These are phyloP conservation scores for Petaurus breviceps DNA, from an alignment of 2,113 vertebrate species.

Conservation along the genomic window DNA sequence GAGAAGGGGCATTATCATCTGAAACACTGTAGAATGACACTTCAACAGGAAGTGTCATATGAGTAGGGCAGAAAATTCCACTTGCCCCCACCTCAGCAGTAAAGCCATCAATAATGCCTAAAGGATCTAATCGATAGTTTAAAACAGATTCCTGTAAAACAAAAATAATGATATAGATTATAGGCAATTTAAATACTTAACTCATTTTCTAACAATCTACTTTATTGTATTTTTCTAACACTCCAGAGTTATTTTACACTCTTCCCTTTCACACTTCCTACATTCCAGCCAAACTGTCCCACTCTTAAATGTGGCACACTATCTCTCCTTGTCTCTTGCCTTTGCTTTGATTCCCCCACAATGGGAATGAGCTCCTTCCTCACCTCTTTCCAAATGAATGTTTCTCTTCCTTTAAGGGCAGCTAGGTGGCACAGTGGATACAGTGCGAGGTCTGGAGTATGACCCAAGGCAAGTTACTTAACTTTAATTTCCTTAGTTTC, in stretches of 20 bases:
- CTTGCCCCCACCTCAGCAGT: conserved; percentile 97
- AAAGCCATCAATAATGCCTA: conserved; percentile 94
- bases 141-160: conserved; percentile 93
- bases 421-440: background rate
- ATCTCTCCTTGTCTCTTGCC: background rate
- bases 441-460: background rate
- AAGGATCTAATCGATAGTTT: conserved; percentile 96
- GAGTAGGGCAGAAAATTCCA: conserved; percentile 97
- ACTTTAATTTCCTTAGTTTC: too few relatives aligned
- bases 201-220: background rate
- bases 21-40: conserved; percentile 99
- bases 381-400: background rate
- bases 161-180: background rate
- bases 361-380: background rate
- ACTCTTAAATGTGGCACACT: background rate
- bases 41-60: conserved; percentile 96
- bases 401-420: background rate
- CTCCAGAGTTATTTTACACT: background rate
- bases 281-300: background rate
- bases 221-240: background rate
- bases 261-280: background rate
- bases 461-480: too few relatives aligned
- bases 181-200: conserved; percentile 9
- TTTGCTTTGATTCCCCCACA: background rate
- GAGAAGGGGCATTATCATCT: conserved; percentile 98